These are phyloP conservation scores for Limanda limanda DNA, from an alignment of 2,113 vertebrate species.

Conservation along the genomic window DNA sequence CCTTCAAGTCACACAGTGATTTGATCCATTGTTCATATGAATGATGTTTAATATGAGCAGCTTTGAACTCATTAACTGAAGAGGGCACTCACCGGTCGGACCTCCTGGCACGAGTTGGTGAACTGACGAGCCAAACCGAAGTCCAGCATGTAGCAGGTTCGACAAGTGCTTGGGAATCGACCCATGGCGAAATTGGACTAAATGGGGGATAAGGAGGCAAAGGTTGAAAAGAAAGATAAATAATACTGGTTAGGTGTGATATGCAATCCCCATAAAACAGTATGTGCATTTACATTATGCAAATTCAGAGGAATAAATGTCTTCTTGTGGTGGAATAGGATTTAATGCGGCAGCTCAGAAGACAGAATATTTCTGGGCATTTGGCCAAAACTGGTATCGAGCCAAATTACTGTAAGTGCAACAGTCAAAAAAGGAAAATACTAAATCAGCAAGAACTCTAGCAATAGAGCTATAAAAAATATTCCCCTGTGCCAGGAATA, in stretches of 20 bases:
- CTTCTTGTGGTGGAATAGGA: background rate
- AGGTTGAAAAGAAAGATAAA: background rate
- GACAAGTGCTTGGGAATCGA: conserved; percentile 95
- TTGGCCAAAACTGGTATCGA: conserved; percentile 14
- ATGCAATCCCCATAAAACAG: background rate
- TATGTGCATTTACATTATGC: background rate
- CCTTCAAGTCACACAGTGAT: background rate
- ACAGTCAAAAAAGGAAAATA: conserved; percentile 9
- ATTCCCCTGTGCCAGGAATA: background rate
- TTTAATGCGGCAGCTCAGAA: conserved; percentile 9
- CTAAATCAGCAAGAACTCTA: background rate
- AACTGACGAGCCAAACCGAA: conserved; percentile 98
- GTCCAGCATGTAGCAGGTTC: conserved; percentile 99
- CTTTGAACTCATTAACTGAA: background rate
- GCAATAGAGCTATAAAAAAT: background rate
- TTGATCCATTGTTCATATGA: background rate
- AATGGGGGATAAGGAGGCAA: conserved; percentile 11
- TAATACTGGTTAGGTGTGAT: background rate
- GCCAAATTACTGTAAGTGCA: conserved; percentile 16
- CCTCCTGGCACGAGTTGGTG: conserved; percentile 98
- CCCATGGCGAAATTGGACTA: conserved; percentile 99
- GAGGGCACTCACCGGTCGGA: conserved; percentile 91
- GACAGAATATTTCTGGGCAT: conserved; percentile 19
- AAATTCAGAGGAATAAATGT: background rate
- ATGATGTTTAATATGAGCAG: background rate